Evolutionary conservation across 2,888 invertebrate species (phyloP).

Genomic region (Thelaira solivaga): DNA sequence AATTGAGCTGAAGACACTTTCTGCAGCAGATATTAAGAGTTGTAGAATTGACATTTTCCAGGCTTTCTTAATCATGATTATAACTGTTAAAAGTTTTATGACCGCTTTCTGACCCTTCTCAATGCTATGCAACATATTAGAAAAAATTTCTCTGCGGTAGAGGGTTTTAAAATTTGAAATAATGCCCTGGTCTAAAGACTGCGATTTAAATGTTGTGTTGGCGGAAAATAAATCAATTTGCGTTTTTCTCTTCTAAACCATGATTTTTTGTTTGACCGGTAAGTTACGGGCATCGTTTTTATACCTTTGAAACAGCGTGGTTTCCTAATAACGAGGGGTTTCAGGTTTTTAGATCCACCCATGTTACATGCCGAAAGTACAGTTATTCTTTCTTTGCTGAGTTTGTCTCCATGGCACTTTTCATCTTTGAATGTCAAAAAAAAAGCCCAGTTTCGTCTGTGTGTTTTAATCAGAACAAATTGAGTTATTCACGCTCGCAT

Average conservation of each 20-base stretch:
- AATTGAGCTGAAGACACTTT: too few species aligned
- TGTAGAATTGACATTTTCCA: neutral
- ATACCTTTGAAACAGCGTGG: too few species aligned
- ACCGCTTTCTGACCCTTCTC: neutral
- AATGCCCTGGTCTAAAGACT: too few species aligned
- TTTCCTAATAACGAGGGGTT: neutral
- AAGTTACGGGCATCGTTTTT: neutral
- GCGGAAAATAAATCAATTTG: too few species aligned
- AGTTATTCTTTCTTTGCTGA: slow-evolving; percentile 68
- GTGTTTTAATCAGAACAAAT: too few species aligned
- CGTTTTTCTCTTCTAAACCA: neutral
- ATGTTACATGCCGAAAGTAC: slow-evolving; percentile 69
- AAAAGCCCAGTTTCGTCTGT: too few species aligned
- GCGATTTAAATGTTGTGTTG: neutral
- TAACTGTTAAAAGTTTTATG: neutral
- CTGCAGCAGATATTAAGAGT: neutral
- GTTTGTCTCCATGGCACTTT: slow-evolving; percentile 62
- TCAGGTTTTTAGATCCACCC: slow-evolving; percentile 67
- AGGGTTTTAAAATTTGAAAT: neutral
- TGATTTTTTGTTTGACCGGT: neutral
- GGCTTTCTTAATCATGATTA: neutral
- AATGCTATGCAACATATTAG: neutral
- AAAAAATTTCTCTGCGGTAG: slow-evolving; percentile 1
- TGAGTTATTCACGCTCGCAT: too few species aligned
- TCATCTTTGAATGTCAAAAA: slow-evolving; percentile 63